These are phyloP conservation scores for Anoplius nigerrimus DNA, from an alignment of 2,888 invertebrate species.

Conservation along the genomic window DNA sequence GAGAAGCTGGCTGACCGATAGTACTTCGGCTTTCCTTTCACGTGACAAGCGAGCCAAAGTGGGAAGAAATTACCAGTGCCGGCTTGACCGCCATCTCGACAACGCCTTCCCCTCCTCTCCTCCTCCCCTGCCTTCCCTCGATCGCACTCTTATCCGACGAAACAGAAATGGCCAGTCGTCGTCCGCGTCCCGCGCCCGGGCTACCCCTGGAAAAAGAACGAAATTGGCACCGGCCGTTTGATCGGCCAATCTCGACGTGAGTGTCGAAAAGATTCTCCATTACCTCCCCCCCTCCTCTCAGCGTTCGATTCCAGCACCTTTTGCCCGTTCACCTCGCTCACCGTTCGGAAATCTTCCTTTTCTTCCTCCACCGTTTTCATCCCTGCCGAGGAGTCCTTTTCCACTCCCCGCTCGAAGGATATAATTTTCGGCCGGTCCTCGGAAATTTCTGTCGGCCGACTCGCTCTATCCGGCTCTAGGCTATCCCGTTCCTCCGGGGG, in stretches of 20 bases:
- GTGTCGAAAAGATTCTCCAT: constrained; percentile 40
- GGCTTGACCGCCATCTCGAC: not conserved
- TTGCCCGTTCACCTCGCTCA: not conserved
- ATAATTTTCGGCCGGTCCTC: not conserved
- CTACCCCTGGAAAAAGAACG: constrained; percentile 24
- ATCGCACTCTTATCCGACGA: constrained; percentile 35
- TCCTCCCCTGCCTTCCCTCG: constrained; percentile 1
- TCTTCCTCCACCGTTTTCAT: not conserved
- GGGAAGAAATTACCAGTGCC: constrained; percentile 26
- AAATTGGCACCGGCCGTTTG: constrained; percentile 39
- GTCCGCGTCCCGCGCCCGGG: constrained; percentile 12
- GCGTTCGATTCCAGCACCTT: too few species aligned
- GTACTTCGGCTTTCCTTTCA: constrained; percentile 22
- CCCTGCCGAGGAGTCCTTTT: too few species aligned
- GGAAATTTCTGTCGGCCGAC: not conserved
- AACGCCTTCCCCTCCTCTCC: not conserved
- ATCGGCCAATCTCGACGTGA: constrained; percentile 41
- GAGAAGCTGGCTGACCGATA: constrained; percentile 15
- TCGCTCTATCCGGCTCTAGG: not conserved
- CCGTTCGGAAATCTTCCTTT: not conserved
- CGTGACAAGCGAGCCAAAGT: constrained; percentile 21
- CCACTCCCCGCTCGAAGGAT: not conserved
- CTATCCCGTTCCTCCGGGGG: not conserved
- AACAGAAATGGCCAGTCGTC: constrained; percentile 27
- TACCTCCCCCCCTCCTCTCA: constrained; percentile 12